These are phyloP conservation scores for Escarpia spicata DNA, from an alignment of 2,888 invertebrate genomes.

Conservation along the genomic window DNA sequence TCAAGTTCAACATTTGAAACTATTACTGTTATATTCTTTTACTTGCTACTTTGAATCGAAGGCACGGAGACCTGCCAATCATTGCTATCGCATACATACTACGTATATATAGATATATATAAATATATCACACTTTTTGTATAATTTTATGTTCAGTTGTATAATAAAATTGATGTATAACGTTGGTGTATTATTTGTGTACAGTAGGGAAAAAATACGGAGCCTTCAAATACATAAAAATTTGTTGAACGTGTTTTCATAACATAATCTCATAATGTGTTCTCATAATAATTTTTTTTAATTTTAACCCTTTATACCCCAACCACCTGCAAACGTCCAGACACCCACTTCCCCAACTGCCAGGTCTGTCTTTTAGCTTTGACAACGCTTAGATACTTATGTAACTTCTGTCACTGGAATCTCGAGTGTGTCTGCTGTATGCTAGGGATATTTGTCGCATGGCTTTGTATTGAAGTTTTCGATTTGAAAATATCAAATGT, in stretches of 20 bases:
- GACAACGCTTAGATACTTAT: too few species aligned
- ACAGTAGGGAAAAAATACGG: not conserved
- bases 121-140: conserved; percentile 14
- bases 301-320: too few species aligned
- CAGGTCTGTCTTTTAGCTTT: too few species aligned
- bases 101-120: not conserved
- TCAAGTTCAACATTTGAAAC: not conserved
- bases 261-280: not conserved
- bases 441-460: too few species aligned
- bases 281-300: too few species aligned
- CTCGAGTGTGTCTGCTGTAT: too few species aligned
- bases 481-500: too few species aligned
- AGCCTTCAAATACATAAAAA: not conserved
- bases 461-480: too few species aligned
- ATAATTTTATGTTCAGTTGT: conserved; percentile 16
- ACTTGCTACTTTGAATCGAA: not conserved
- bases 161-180: not conserved
- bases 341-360: too few species aligned
- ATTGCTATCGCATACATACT: not conserved
- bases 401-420: too few species aligned
- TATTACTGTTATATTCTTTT: not conserved
- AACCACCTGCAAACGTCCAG: too few species aligned
- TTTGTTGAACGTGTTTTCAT: not conserved
- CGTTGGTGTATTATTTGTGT: not conserved
- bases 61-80: not conserved